Evolutionary conservation across 1,140 invertebrate species (phyloP).

Genomic region (Linepithema humile): DNA sequence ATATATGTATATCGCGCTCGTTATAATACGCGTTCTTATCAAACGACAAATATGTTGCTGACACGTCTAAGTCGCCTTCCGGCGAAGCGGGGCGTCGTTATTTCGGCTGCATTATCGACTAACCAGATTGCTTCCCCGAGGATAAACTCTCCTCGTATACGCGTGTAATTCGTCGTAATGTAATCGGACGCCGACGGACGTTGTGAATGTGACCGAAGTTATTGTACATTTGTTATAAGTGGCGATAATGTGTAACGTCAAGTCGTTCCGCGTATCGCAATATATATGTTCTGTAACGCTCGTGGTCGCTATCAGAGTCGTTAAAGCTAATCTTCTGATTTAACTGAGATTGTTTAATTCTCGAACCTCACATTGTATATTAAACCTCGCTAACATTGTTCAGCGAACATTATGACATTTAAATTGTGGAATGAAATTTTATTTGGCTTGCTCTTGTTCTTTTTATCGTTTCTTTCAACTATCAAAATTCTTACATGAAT

Average conservation of each 20-base stretch:
- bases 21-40: constrained; percentile 51
- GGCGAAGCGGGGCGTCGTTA: constrained; percentile 31
- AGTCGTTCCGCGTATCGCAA: constrained; percentile 20
- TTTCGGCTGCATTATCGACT: constrained; percentile 24
- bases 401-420: background rate
- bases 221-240: constrained; percentile 47
- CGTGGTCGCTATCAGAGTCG: background rate
- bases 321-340: background rate
- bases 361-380: background rate
- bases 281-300: background rate
- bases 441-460: background rate
- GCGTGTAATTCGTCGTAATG: constrained; percentile 32
- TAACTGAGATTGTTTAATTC: background rate
- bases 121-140: background rate
- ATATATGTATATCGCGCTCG: constrained; percentile 19
- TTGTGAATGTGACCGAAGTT: constrained; percentile 18
- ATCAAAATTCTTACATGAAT: background rate
- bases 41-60: constrained; percentile 28
- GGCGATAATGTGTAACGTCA: constrained; percentile 26
- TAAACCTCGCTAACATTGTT: background rate
- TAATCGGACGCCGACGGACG: constrained; percentile 38
- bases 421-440: too few species aligned
- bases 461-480: background rate
- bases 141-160: constrained; percentile 1
- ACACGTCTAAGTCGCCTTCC: constrained; percentile 37